Percentiles rank a stretch among this genome's conserved stretches.
Conservation (phyloP, 53 echinoderm and acorn worm species). For the Hippasteria phrygiana region DNA sequence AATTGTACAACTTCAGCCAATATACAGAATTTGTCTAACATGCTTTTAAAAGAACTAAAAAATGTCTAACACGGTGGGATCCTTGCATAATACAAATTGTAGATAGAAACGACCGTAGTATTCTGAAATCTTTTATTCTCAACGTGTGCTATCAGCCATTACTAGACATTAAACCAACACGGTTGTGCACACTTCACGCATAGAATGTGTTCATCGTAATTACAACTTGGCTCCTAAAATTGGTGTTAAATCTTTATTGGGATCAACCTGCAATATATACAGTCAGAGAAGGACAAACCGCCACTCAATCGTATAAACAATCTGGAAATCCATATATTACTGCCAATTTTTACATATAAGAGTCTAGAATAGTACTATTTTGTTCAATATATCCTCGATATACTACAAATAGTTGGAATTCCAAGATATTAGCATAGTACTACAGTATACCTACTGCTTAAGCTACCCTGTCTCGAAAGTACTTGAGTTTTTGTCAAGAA, state of each 20-base stretch:
- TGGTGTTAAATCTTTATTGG: not conserved
- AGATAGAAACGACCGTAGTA: not conserved
- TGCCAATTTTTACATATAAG: slow-evolving; percentile 37
- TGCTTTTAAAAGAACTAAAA: too few species aligned
- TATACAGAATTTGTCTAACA: too few species aligned
- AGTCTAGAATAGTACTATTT: not conserved
- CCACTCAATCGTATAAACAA: slow-evolving; percentile 35
- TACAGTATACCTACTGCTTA: too few species aligned
- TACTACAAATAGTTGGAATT: not conserved
- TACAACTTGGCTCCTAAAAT: not conserved
- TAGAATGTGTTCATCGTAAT: slow-evolving; percentile 5
- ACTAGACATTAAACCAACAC: slow-evolving; percentile 14
- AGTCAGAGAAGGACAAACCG: not conserved
- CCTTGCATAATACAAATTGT: too few species aligned
- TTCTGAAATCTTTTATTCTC: not conserved
- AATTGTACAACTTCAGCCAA: too few species aligned
- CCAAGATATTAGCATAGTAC: too few species aligned
- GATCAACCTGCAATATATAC: slow-evolving; percentile 26
- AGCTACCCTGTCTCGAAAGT: too few species aligned
- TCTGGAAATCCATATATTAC: not conserved
- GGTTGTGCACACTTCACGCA: slow-evolving; percentile 8
- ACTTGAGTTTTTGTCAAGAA: too few species aligned
- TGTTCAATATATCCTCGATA: not conserved
- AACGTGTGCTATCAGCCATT: not conserved
- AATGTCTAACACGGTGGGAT: too few species aligned